A percentile compares a stretch with the other conserved stretches of the same genome.
Evolutionary conservation across 1,140 invertebrate genomes (phyloP).

Genomic region (Drosophila athabasca): DNA sequence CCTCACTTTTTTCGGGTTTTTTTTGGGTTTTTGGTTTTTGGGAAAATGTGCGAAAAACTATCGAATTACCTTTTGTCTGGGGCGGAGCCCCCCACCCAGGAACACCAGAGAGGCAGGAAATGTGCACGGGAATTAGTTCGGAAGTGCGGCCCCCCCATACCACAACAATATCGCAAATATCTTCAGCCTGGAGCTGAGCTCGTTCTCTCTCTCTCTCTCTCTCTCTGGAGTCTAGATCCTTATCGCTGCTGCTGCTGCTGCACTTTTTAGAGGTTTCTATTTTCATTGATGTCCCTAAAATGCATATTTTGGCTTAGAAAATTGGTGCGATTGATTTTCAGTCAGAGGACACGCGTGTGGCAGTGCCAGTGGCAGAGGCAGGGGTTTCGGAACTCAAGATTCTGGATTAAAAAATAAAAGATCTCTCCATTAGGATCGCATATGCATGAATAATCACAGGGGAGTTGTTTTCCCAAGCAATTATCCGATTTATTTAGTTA

Average conservation of each 20-base stretch:
- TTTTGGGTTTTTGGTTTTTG: slow-evolving; percentile 1
- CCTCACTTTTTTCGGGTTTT: neutral
- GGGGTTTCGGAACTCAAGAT: too few species aligned
- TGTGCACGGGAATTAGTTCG: slow-evolving; percentile 56
- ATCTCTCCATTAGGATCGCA: too few species aligned
- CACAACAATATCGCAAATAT: slow-evolving; percentile 51
- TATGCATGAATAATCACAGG: too few species aligned
- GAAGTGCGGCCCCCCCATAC: slow-evolving; percentile 42
- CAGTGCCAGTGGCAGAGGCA: slow-evolving; percentile 2
- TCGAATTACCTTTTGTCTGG: slow-evolving; percentile 56
- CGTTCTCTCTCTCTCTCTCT: neutral
- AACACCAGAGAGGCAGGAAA: slow-evolving; percentile 56
- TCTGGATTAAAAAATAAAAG: neutral
- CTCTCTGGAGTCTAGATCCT: slow-evolving; percentile 26
- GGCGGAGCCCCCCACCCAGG: too few species aligned
- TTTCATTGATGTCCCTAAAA: slow-evolving; percentile 8
- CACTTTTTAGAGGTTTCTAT: slow-evolving; percentile 25
- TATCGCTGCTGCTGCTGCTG: slow-evolving; percentile 22
- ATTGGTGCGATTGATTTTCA: slow-evolving; percentile 67
- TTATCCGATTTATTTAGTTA: neutral
- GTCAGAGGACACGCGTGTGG: slow-evolving; percentile 44
- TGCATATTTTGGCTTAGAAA: slow-evolving; percentile 28
- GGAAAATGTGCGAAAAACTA: slow-evolving; percentile 77
- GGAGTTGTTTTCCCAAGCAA: too few species aligned
- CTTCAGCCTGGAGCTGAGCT: slow-evolving; percentile 3